Conservation (phyloP, 1,140 invertebrate species). For the Capitella teleta region DNA sequence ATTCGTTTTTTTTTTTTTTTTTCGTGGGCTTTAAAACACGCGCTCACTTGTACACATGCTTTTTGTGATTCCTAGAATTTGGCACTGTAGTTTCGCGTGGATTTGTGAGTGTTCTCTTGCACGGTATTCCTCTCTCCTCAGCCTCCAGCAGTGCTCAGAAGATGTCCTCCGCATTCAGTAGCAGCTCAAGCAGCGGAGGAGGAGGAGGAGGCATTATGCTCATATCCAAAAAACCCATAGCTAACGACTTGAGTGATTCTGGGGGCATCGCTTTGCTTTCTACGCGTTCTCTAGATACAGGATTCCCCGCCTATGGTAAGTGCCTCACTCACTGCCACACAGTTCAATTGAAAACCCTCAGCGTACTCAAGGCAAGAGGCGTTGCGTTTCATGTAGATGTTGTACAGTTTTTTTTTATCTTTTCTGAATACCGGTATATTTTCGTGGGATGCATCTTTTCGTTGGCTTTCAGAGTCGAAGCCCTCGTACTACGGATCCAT, state of each 20-base stretch:
- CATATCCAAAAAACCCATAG: constrained; percentile 7
- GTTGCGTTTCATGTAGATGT: not conserved
- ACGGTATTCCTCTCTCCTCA: not conserved
- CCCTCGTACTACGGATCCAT: not conserved
- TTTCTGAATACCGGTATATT: not conserved
- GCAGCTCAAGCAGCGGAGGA: not conserved
- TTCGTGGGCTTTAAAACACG: too few relatives aligned
- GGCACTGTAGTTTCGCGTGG: not conserved
- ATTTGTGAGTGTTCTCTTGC: not conserved
- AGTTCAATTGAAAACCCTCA: not conserved
- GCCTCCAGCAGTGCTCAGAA: not conserved
- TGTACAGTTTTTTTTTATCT: not conserved
- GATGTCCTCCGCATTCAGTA: not conserved
- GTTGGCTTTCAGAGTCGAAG: not conserved
- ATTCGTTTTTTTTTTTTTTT: too few relatives aligned
- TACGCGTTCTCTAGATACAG: not conserved
- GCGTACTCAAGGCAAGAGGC: not conserved
- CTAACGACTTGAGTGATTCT: not conserved
- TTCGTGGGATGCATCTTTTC: not conserved
- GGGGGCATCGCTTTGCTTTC: not conserved
- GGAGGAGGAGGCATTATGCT: constrained; percentile 5
- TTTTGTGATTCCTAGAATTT: not conserved
- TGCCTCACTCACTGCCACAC: not conserved
- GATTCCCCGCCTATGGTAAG: not conserved
- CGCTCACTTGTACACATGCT: not conserved